Evolutionary conservation across 2,888 invertebrate genomes (phyloP).

Genomic region (Drosophila meridiana): DNA sequence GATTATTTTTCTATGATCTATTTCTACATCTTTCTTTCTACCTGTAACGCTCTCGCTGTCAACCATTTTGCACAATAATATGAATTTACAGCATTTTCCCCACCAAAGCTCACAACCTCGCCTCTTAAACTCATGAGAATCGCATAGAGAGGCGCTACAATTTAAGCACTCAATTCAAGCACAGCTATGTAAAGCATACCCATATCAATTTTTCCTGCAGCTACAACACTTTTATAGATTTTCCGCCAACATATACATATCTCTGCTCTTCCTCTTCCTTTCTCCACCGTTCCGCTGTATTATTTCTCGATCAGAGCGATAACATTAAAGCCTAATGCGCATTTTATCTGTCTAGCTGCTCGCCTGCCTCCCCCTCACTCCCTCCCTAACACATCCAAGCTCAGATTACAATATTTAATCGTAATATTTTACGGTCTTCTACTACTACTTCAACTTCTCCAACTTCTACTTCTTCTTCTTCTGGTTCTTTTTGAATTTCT

Average conservation of each 20-base stretch:
- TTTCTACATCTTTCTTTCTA: too few species aligned
- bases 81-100: background rate
- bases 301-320: constrained; percentile 25
- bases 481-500: constrained; percentile 11
- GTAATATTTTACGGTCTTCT: constrained; percentile 65
- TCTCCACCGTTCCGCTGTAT: constrained; percentile 14
- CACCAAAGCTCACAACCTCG: background rate
- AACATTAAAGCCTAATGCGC: constrained; percentile 53
- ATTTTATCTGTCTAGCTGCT: constrained; percentile 20
- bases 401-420: constrained; percentile 70
- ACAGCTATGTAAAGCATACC: background rate
- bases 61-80: background rate
- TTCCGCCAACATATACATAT: background rate
- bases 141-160: background rate
- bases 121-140: background rate
- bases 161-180: background rate
- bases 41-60: background rate
- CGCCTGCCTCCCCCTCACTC: background rate
- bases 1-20: too few species aligned
- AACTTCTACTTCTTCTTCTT: constrained; percentile 1
- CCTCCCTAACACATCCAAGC: constrained; percentile 6
- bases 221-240: background rate
- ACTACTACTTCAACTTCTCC: constrained; percentile 2
- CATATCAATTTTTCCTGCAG: background rate
- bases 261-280: background rate